Evolutionary conservation across 2,797 vertebrate species (phyloP).

Genomic region (Morus bassanus): DNA sequence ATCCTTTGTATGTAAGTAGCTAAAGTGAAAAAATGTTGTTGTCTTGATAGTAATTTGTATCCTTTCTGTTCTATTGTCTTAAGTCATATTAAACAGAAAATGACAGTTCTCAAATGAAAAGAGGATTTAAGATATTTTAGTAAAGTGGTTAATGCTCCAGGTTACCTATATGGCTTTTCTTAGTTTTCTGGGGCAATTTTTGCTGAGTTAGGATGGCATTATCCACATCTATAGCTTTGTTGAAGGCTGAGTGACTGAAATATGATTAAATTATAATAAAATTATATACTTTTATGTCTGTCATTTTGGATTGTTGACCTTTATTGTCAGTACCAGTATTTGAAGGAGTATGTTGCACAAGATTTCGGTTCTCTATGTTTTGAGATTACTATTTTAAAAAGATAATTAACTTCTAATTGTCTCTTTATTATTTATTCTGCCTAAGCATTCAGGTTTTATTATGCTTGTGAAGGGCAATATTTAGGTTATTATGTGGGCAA

Average conservation of each 20-base stretch:
- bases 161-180: not conserved
- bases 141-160: not conserved
- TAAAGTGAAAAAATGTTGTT: not conserved
- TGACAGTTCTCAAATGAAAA: not conserved
- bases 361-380: not conserved
- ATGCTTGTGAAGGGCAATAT: not conserved
- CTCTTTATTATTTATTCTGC: not conserved
- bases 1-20: not conserved
- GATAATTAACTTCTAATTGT: not conserved
- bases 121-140: not conserved
- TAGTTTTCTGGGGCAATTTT: not conserved
- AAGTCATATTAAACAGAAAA: not conserved
- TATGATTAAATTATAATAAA: not conserved
- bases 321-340: not conserved
- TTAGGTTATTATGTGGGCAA: not conserved
- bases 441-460: not conserved
- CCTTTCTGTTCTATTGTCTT: not conserved
- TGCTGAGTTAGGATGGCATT: not conserved
- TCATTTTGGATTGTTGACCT: not conserved
- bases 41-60: not conserved
- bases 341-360: not conserved
- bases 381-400: not conserved
- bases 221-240: not conserved
- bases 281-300: not conserved
- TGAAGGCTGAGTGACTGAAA: not conserved